Evolutionary conservation across 2,113 vertebrate genomes (phyloP), one percentile per base, ranked within the genome.

Genomic region (Microcebus griseorufus): DNA sequence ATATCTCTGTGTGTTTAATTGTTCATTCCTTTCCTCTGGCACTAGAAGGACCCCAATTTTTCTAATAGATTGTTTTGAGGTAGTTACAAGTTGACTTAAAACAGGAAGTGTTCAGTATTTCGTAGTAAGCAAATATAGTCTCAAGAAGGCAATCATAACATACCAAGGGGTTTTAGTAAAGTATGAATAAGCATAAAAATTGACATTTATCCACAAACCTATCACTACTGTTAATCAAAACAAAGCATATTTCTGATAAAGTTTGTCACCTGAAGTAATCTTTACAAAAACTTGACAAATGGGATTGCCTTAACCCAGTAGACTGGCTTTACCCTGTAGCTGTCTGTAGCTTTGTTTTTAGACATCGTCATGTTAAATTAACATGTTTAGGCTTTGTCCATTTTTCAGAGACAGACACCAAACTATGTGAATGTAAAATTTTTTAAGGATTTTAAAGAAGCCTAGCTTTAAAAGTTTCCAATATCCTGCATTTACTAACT

Each of bases 141-240:
- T 95, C 67, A 72, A 96, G 78, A 92, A 95, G 42, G 67, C 55
- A 94, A 51, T 95, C 79, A 73, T 78, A 96, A 81, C 53, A 85
- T 6, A 82, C 29, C 62, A 76, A 73, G 39, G 39, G 23, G 23
- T 75, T 88, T 69, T 70, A n/a, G 3, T 79, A 48, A 87, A 94
- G 34, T 76, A 58, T 82, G 25, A 91, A 48, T 64, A 95, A 91
- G 73, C 51, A n/a, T 70, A 51, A 75, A 64, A 55, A 53, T 91
- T 95, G 87, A 55, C 72, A 39, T 70, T 94, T 93, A 94, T 95
- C 88, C 95, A 55, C 76, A 95, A 94, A 95, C 25, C 62, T 83
- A 70, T 85, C 73, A 78, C 64, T 87, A 55, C n/a, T 53, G 20
- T 45, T 58, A 76, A 85, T 65, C 53, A 87, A 51, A 75, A 90